These are phyloP conservation scores for Spisula solida DNA, from an alignment of 2,888 invertebrate species.

Conservation along the genomic window DNA sequence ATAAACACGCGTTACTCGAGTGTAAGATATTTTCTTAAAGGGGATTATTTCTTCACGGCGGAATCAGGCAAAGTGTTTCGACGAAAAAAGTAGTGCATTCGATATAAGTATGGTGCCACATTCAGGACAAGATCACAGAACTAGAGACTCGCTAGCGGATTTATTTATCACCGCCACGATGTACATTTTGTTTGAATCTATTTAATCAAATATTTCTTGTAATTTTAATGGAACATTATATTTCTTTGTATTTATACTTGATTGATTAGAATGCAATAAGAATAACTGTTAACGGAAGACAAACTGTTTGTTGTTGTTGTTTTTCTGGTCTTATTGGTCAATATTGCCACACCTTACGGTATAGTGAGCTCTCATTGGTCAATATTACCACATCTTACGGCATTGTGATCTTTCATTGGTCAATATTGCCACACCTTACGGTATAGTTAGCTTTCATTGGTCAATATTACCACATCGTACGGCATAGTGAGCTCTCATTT, in stretches of 20 bases:
- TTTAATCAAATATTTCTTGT: constrained; percentile 11
- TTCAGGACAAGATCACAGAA: not conserved
- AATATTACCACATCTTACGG: not conserved
- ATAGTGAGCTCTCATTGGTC: not conserved
- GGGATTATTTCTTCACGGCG: no score
- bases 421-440: not conserved
- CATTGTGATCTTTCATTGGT: no score
- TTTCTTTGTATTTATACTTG: not conserved
- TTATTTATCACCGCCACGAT: not conserved
- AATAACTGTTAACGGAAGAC: not conserved
- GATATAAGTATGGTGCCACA: not conserved
- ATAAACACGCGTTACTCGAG: no score
- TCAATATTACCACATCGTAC: no score
- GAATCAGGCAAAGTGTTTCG: no score
- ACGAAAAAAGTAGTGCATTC: not conserved
- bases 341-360: no score
- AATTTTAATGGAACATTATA: not conserved
- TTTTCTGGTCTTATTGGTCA: no score
- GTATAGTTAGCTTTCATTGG: no score
- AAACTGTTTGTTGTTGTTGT: not conserved
- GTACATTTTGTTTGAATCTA: constrained; percentile 4
- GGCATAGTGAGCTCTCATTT: no score
- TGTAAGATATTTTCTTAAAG: no score
- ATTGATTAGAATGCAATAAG: constrained; percentile 8
- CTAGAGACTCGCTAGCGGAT: not conserved